These are phyloP conservation scores for Scolopax bukidnonensis DNA, from an alignment of 2,797 vertebrate genomes.

Conservation along the genomic window DNA sequence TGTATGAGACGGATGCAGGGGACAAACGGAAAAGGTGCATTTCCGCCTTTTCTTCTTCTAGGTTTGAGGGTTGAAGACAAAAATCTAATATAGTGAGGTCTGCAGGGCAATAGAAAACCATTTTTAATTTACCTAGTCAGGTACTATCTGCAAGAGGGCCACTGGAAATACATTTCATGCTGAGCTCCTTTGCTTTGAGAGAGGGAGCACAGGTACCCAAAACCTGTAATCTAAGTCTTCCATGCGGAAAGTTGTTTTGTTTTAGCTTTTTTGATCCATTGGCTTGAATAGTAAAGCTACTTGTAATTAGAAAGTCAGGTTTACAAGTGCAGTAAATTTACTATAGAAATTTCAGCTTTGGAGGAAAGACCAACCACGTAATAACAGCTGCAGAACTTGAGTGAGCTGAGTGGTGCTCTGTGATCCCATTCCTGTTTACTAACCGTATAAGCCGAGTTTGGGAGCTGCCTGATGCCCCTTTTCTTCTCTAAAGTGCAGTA, in stretches of 20 bases:
- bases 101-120: background rate
- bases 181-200: background rate
- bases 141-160: background rate
- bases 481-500: conserved; percentile 23
- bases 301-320: background rate
- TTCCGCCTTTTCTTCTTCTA: background rate
- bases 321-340: background rate
- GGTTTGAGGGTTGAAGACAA: background rate
- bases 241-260: background rate
- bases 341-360: background rate
- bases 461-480: background rate
- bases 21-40: background rate
- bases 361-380: background rate
- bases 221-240: background rate
- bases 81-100: background rate
- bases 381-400: background rate
- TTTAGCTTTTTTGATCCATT: background rate
- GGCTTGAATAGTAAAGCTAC: background rate
- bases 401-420: background rate
- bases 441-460: background rate
- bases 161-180: background rate
- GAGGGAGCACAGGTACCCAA: background rate
- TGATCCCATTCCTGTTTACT: conserved; percentile 2
- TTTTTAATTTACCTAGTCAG: background rate
- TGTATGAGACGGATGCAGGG: background rate